Evolutionary conservation across 1,140 invertebrate species (phyloP).

Genomic region (Lanistes nyassanus): DNA sequence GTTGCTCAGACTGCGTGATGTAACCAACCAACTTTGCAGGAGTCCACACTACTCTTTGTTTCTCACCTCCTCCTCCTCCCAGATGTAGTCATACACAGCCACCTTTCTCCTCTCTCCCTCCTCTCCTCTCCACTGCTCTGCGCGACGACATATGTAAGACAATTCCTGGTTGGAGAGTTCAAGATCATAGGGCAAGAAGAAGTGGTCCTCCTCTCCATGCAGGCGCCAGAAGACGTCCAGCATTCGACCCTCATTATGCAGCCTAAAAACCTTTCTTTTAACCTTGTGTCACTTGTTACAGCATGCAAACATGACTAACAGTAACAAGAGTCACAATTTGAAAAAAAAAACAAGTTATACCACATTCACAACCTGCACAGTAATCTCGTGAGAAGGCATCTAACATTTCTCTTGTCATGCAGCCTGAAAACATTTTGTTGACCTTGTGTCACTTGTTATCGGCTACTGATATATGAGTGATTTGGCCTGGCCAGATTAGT

Average conservation of each 20-base stretch:
- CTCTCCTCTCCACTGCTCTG: slow-evolving; percentile 63
- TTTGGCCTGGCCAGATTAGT: too few relatives aligned
- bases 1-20: background rate
- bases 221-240: slow-evolving; percentile 64
- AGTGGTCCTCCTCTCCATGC: slow-evolving; percentile 56
- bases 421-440: too few relatives aligned
- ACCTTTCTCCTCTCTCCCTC: slow-evolving; percentile 61
- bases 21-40: background rate
- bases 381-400: too few relatives aligned
- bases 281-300: too few relatives aligned
- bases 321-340: too few relatives aligned
- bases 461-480: too few relatives aligned
- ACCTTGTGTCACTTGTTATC: too few relatives aligned
- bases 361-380: too few relatives aligned
- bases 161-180: slow-evolving; percentile 64
- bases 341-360: too few relatives aligned
- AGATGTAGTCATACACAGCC: slow-evolving; percentile 64
- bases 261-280: slow-evolving; percentile 35
- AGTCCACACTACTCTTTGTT: background rate
- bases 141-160: slow-evolving; percentile 53
- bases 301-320: too few relatives aligned
- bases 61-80: slow-evolving; percentile 63
- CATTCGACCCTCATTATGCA: slow-evolving; percentile 65
- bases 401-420: too few relatives aligned
- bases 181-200: slow-evolving; percentile 64